Evolutionary conservation across 53 echinoderm and acorn worm species (phyloP).

Genomic region (Luidia sarsii): DNA sequence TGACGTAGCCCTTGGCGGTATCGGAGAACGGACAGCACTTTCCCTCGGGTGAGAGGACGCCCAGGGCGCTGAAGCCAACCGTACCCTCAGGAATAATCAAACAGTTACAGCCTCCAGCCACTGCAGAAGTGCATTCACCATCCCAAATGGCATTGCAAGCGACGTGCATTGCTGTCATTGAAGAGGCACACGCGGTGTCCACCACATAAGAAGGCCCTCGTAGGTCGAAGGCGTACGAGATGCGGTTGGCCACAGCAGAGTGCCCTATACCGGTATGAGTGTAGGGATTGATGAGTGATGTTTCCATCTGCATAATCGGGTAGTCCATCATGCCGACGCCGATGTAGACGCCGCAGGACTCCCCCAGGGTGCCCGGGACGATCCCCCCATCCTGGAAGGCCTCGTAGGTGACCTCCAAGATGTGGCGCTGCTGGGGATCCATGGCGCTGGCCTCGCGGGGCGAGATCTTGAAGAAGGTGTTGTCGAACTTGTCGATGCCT

Average conservation of each 20-base stretch:
- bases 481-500: conserved; percentile 84
- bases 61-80: conserved; percentile 93
- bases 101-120: conserved; percentile 79
- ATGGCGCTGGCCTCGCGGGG: conserved; percentile 66
- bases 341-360: conserved; percentile 67
- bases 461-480: conserved; percentile 86
- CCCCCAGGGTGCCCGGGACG: conserved; percentile 33
- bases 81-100: conserved; percentile 85
- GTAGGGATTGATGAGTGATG: conserved; percentile 53
- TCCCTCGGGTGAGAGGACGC: conserved; percentile 92
- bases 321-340: conserved; percentile 69
- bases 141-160: conserved; percentile 91
- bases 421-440: conserved; percentile 68
- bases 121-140: conserved; percentile 79
- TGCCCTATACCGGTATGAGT: conserved; percentile 58
- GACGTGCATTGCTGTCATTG: conserved; percentile 89
- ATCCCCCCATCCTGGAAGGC: conserved; percentile 68
- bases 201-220: conserved; percentile 79
- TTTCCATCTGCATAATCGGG: conserved; percentile 49
- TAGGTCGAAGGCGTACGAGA: conserved; percentile 65
- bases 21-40: conserved; percentile 92
- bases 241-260: conserved; percentile 51
- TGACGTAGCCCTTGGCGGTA: conserved; percentile 91
- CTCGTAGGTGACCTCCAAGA: conserved; percentile 66
- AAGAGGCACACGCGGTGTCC: conserved; percentile 94